Evolutionary conservation across 2,113 vertebrate species (phyloP).

Genomic region (Labeo catla): DNA sequence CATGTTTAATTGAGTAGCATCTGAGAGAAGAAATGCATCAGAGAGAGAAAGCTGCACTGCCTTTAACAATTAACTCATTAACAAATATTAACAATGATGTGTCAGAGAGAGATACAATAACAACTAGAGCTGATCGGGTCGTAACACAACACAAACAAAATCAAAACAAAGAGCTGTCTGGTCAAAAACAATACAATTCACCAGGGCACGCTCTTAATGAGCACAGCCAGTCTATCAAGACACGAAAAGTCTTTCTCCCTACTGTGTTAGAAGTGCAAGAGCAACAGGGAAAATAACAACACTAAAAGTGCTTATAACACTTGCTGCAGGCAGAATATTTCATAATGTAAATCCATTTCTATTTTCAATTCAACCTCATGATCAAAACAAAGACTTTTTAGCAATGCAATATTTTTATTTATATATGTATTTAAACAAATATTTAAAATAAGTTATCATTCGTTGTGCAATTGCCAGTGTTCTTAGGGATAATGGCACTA

Average conservation of each 20-base stretch:
- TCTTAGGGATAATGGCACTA: background rate
- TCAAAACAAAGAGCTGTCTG: slow-evolving; percentile 10
- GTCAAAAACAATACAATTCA: background rate
- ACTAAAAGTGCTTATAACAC: background rate
- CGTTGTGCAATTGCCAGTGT: background rate
- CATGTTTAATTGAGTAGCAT: background rate
- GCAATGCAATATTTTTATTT: background rate
- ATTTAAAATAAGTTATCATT: background rate
- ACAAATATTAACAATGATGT: background rate
- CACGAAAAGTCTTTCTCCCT: background rate
- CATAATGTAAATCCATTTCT: background rate
- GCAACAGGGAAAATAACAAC: background rate
- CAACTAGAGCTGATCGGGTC: background rate
- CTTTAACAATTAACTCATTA: slow-evolving; percentile 11
- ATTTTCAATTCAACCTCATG: background rate
- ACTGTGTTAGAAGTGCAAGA: background rate
- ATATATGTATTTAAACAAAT: background rate
- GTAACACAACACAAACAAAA: background rate
- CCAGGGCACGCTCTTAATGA: slow-evolving; percentile 1
- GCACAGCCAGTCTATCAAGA: background rate
- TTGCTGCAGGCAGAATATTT: background rate
- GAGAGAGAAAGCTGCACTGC: background rate
- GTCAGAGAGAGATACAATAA: background rate
- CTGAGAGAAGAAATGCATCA: background rate
- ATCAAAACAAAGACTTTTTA: background rate